Evolutionary conservation across 35 echinoderm and acorn worm genomes (phyloP).

Genomic region (Lytechinus variegatus): DNA sequence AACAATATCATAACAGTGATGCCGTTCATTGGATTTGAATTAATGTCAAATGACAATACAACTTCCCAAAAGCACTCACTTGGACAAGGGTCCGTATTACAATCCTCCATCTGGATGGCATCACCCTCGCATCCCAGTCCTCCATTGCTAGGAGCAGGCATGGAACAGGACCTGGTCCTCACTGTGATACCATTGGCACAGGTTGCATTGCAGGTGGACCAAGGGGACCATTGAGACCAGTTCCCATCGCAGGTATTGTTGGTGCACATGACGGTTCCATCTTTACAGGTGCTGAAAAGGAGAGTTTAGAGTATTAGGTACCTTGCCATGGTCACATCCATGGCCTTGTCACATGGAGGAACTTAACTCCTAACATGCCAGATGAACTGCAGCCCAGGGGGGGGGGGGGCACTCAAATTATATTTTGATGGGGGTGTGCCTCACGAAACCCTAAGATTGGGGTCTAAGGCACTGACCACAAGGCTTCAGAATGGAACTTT

Average conservation of each 20-base stretch:
- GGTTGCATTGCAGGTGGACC: conserved; percentile 56
- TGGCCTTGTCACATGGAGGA: background rate
- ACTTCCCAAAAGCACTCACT: conserved; percentile 17
- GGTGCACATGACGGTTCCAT: background rate
- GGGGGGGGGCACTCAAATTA: too few relatives aligned
- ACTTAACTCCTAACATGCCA: too few relatives aligned
- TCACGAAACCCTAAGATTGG: too few relatives aligned
- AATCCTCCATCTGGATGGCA: conserved; percentile 44
- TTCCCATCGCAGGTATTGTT: conserved; percentile 59
- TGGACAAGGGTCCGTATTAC: conserved; percentile 69
- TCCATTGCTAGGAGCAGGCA: conserved; percentile 60
- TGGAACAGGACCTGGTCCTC: conserved; percentile 57
- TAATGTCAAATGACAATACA: too few relatives aligned
- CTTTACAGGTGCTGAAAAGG: background rate
- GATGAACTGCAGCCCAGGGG: too few relatives aligned
- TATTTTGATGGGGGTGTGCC: too few relatives aligned
- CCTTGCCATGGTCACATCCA: background rate
- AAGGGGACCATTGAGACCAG: conserved; percentile 70
- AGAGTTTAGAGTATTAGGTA: background rate
- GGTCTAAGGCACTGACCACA: too few relatives aligned
- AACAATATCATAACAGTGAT: too few relatives aligned
- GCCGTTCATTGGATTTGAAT: too few relatives aligned
- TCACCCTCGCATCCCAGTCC: conserved; percentile 57
- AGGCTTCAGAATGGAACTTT: too few relatives aligned
- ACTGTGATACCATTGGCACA: conserved; percentile 50